These are phyloP conservation scores for Halcyon chelicuti DNA, from an alignment of 2,797 vertebrate genomes.

Conservation along the genomic window DNA sequence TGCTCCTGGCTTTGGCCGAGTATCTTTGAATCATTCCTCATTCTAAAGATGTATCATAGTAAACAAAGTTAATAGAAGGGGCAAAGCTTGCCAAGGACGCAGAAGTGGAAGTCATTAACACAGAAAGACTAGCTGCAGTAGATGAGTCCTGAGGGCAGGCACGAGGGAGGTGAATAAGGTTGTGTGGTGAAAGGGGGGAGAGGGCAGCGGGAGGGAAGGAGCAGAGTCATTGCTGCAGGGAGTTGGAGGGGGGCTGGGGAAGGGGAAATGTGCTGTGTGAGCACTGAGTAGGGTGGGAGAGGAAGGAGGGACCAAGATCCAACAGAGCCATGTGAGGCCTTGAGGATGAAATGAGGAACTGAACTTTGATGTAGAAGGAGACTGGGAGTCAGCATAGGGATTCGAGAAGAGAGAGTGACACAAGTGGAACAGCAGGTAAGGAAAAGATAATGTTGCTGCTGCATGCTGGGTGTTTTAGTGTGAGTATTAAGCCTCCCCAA, in stretches of 20 bases:
- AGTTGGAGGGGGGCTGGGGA: not conserved
- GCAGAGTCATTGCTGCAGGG: not conserved
- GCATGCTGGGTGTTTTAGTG: not conserved
- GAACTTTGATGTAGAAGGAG: slow-evolving; percentile 59
- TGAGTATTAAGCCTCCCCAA: slow-evolving; percentile 26
- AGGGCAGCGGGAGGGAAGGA: not conserved
- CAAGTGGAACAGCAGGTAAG: slow-evolving; percentile 64
- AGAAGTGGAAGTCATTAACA: slow-evolving; percentile 24
- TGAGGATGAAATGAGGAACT: slow-evolving; percentile 42
- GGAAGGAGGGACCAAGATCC: not conserved
- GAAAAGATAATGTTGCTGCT: slow-evolving; percentile 57
- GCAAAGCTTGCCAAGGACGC: slow-evolving; percentile 42
- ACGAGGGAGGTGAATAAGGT: slow-evolving; percentile 24
- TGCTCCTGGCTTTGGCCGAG: slow-evolving; percentile 2
- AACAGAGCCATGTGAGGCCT: slow-evolving; percentile 10
- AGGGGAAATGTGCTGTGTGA: not conserved
- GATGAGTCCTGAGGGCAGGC: slow-evolving; percentile 31
- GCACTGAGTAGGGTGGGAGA: not conserved
- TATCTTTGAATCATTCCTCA: slow-evolving; percentile 44
- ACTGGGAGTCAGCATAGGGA: slow-evolving; percentile 12
- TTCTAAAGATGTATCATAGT: slow-evolving; percentile 36
- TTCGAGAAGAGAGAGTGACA: slow-evolving; percentile 46
- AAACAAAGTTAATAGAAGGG: slow-evolving; percentile 62
- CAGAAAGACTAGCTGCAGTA: slow-evolving; percentile 11
- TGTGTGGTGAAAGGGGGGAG: not conserved